These are phyloP conservation scores for Rostratula benghalensis DNA, from an alignment of 2,113 vertebrate genomes.

Conservation along the genomic window DNA sequence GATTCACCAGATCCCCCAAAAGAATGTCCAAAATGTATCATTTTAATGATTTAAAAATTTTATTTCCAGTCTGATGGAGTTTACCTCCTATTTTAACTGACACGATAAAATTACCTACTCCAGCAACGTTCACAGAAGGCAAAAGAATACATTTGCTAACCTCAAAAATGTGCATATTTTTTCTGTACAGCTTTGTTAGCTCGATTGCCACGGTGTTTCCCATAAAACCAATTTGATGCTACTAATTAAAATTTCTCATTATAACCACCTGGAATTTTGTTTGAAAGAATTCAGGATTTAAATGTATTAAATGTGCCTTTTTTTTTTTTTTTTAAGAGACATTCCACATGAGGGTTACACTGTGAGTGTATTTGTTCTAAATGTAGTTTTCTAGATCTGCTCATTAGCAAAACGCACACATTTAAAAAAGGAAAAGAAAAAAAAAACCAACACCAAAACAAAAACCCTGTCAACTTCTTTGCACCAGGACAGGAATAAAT, in stretches of 20 bases:
- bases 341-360: neutral
- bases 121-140: neutral
- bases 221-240: neutral
- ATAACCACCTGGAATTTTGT: neutral
- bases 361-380: neutral
- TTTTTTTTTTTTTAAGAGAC: neutral
- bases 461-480: neutral
- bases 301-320: neutral
- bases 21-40: neutral
- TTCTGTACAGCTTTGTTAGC: neutral
- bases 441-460: neutral
- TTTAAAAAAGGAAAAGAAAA: neutral
- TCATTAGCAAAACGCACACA: neutral
- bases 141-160: neutral
- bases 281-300: neutral
- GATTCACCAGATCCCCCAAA: neutral
- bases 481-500: neutral
- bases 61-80: neutral
- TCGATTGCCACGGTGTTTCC: fast-evolving
- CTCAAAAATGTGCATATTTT: neutral
- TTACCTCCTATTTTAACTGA: neutral
- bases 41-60: neutral
- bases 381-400: neutral
- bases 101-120: neutral
- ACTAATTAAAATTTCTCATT: neutral